phyloP scores from a whole-genome alignment of 2,797 vertebrate species.

The Alauda arvensis region DNA sequence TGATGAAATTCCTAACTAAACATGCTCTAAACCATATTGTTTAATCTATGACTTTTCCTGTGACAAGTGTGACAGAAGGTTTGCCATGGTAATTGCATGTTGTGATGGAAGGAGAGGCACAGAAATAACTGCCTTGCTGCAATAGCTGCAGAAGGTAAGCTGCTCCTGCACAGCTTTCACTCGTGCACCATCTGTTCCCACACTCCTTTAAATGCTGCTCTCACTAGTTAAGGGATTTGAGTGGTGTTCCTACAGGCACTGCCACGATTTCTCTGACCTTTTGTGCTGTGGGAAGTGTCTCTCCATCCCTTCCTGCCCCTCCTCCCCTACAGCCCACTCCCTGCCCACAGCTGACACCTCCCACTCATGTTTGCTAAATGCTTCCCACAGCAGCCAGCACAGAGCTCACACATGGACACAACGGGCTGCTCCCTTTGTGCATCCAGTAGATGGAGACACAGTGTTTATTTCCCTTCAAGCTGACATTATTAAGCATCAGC shows the following conservation, averaged over 20 bases:
- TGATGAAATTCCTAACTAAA: slow-evolving; percentile 34
- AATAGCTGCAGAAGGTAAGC: slow-evolving; percentile 47
- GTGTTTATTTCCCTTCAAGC: slow-evolving; percentile 14
- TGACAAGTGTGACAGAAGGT: slow-evolving; percentile 46
- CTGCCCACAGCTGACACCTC: background rate
- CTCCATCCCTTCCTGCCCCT: background rate
- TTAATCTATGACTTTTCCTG: slow-evolving; percentile 46
- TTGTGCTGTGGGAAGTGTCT: background rate
- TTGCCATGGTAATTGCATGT: slow-evolving; percentile 48
- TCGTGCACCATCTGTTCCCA: slow-evolving; percentile 46
- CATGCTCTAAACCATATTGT: slow-evolving; percentile 46
- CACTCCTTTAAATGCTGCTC: slow-evolving; percentile 45
- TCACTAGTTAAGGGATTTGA: slow-evolving; percentile 26
- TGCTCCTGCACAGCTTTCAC: slow-evolving; percentile 47
- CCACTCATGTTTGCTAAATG: background rate
- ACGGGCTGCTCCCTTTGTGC: background rate
- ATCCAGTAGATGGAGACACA: slow-evolving; percentile 60
- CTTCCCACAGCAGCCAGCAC: background rate
- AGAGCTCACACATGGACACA: background rate
- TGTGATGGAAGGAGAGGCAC: slow-evolving; percentile 53
- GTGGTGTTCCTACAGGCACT: background rate
- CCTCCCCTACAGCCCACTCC: background rate
- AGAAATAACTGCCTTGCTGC: slow-evolving; percentile 27
- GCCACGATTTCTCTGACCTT: slow-evolving; percentile 19
- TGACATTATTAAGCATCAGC: background rate